These are phyloP conservation scores for Horisme vitalbata DNA, from an alignment of 2,888 invertebrate genomes.

Conservation along the genomic window DNA sequence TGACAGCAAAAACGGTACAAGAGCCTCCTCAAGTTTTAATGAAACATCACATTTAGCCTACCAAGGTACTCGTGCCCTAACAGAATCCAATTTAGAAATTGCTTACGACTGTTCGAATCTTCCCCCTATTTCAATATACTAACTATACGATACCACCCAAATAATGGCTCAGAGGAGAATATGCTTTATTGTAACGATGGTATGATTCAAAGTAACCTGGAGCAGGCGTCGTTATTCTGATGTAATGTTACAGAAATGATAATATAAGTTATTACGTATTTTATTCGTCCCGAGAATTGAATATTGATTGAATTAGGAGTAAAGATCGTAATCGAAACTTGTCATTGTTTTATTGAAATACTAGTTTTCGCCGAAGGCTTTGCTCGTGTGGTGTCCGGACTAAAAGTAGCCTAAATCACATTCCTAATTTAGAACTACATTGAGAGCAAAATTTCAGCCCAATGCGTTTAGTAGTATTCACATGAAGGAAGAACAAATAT, in stretches of 20 bases:
- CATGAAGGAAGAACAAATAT: too few species aligned
- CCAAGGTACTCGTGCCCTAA: conserved; percentile 38
- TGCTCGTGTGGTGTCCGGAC: too few species aligned
- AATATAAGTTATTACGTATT: conserved; percentile 39
- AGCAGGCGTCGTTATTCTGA: conserved; percentile 39
- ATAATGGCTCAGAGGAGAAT: conserved; percentile 37
- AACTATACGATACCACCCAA: conserved; percentile 36
- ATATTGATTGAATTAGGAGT: conserved; percentile 14
- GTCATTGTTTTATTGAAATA: neutral
- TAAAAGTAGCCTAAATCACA: too few species aligned
- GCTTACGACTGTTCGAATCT: conserved; percentile 59
- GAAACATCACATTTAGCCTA: conserved; percentile 41
- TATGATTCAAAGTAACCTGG: conserved; percentile 40
- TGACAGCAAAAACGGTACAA: conserved; percentile 17
- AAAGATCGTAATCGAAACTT: conserved; percentile 8
- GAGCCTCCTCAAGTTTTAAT: conserved; percentile 46
- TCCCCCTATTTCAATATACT: conserved; percentile 45
- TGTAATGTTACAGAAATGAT: conserved; percentile 39
- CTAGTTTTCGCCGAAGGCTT: too few species aligned
- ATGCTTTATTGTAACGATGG: conserved; percentile 36
- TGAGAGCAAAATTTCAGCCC: too few species aligned
- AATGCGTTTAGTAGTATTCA: too few species aligned
- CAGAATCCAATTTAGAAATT: conserved; percentile 64
- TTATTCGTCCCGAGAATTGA: conserved; percentile 23
- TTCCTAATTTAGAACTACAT: too few species aligned